These are phyloP conservation scores for Metallyticus violacea DNA, from an alignment of 2,888 invertebrate species.

Conservation along the genomic window DNA sequence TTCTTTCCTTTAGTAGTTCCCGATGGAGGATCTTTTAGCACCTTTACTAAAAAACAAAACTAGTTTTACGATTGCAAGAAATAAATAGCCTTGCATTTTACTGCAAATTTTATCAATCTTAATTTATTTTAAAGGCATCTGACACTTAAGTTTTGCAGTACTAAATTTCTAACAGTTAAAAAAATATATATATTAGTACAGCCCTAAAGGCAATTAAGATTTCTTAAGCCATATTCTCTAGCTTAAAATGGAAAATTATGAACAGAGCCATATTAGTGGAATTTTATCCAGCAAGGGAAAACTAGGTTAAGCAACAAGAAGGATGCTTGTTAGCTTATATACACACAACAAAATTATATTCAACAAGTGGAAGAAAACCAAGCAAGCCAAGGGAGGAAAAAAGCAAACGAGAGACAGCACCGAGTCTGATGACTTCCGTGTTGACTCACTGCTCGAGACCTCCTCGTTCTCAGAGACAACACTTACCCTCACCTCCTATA, in stretches of 20 bases:
- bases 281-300: neutral
- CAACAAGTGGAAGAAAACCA: neutral
- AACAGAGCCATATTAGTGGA: neutral
- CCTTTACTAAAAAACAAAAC: too few relatives aligned
- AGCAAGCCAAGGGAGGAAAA: neutral
- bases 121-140: neutral
- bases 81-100: too few relatives aligned
- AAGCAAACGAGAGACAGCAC: conserved; percentile 20
- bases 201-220: neutral
- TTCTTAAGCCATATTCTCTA: neutral
- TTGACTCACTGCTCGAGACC: conserved; percentile 13
- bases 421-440: conserved; percentile 10
- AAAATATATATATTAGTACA: too few relatives aligned
- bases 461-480: conserved; percentile 22
- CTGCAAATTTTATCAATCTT: too few relatives aligned
- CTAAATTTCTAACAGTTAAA: neutral
- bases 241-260: neutral
- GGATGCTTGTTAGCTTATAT: neutral
- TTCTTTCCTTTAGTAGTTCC: too few relatives aligned
- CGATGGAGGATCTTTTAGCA: too few relatives aligned
- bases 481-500: conserved; percentile 40
- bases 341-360: neutral
- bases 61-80: too few relatives aligned
- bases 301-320: neutral
- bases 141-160: neutral